These are phyloP conservation scores for Diadumene lineata DNA, from an alignment of 92 coral and sea anemone species.

Conservation along the genomic window DNA sequence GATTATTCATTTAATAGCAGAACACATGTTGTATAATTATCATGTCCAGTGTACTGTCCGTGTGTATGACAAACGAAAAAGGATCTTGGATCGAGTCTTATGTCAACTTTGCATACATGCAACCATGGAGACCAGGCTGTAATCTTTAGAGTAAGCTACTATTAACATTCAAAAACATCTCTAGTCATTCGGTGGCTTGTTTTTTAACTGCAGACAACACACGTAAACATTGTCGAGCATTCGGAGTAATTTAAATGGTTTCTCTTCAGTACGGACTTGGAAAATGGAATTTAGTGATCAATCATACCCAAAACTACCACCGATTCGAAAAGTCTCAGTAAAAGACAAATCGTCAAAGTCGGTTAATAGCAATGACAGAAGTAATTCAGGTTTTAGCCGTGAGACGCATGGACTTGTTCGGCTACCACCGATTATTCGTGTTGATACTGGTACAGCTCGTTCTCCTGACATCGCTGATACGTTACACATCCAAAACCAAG, in stretches of 20 bases:
- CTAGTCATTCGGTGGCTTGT: slow-evolving; percentile 14
- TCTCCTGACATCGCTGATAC: slow-evolving; percentile 7
- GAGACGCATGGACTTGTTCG: slow-evolving; percentile 80
- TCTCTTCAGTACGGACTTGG: not conserved
- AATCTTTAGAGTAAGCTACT: slow-evolving; percentile 3
- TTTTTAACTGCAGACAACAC: slow-evolving; percentile 23
- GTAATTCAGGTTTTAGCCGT: slow-evolving; percentile 47
- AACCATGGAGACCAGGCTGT: slow-evolving; percentile 18
- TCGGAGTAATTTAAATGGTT: slow-evolving; percentile 4
- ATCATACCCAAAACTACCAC: slow-evolving; percentile 72
- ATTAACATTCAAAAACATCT: slow-evolving; percentile 13
- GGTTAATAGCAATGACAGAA: not conserved
- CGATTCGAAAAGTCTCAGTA: slow-evolving; percentile 44
- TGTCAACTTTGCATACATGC: not conserved
- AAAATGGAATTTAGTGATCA: slow-evolving; percentile 74
- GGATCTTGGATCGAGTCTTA: not conserved
- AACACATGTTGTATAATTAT: slow-evolving; percentile 7
- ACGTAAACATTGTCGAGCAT: not conserved
- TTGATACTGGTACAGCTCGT: slow-evolving; percentile 39
- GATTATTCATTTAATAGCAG: slow-evolving; percentile 17
- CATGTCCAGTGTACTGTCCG: not conserved
- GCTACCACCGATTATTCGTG: slow-evolving; percentile 74
- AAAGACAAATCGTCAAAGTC: slow-evolving; percentile 2
- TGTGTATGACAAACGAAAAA: not conserved
- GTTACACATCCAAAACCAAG: not conserved